Percentiles rank a stretch among this genome's conserved stretches.
Evolutionary conservation across 2,113 vertebrate species (phyloP).

Genomic region (Gopherus flavomarginatus): DNA sequence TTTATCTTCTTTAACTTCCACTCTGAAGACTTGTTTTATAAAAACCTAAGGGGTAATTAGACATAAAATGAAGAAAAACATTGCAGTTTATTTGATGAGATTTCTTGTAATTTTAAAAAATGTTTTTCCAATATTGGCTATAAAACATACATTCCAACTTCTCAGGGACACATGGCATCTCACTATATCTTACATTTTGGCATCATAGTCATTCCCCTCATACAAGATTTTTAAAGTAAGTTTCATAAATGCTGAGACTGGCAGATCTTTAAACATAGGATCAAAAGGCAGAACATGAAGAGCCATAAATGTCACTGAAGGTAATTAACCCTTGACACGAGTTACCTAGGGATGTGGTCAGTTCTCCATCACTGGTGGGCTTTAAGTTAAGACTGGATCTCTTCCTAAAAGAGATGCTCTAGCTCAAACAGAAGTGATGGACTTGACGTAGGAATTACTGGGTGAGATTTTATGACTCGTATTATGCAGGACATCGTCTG

Average conservation of each 20-base stretch:
- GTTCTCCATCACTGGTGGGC: not conserved
- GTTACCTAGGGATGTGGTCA: not conserved
- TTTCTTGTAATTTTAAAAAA: constrained; percentile 37
- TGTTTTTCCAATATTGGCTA: constrained; percentile 68
- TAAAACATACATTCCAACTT: constrained; percentile 50
- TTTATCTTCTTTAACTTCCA: constrained; percentile 42
- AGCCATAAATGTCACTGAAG: not conserved
- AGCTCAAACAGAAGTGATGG: not conserved
- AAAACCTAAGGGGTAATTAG: constrained; percentile 22
- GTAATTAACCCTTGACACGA: not conserved
- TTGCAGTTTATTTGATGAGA: constrained; percentile 6
- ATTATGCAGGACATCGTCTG: not conserved
- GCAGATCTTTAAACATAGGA: constrained; percentile 22
- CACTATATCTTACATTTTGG: constrained; percentile 48
- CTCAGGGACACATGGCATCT: constrained; percentile 40
- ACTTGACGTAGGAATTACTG: not conserved
- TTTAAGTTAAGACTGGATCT: not conserved
- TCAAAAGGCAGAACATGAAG: not conserved
- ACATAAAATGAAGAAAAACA: not conserved
- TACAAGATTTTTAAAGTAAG: constrained; percentile 28
- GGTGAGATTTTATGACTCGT: not conserved
- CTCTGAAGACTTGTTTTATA: not conserved
- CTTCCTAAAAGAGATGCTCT: not conserved
- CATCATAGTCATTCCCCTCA: constrained; percentile 13
- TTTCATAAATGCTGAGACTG: constrained; percentile 39